Percentiles rank a stretch among this genome's conserved stretches.
Conservation (phyloP, 2,113 vertebrate species). For the Cyprinodon tularosa region DNA sequence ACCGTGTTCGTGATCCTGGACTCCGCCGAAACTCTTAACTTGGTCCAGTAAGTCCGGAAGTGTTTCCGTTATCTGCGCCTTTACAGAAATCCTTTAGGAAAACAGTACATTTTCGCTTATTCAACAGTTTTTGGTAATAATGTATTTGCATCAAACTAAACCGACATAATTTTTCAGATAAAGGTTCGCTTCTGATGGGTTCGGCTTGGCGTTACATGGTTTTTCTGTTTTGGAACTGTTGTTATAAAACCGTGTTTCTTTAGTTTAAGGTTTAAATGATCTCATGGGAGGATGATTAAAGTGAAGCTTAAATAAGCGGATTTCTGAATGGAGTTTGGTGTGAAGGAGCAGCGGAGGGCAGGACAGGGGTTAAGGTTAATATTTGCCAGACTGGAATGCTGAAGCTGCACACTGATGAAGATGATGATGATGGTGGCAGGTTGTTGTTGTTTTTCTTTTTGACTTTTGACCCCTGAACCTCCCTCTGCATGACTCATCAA, state of each 20-base stretch:
- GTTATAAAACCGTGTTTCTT: background rate
- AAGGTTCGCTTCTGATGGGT: background rate
- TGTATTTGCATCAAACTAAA: background rate
- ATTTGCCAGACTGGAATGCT: background rate
- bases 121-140: background rate
- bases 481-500: conserved; percentile 36
- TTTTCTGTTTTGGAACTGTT: background rate
- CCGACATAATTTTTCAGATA: background rate
- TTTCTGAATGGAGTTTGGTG: conserved; percentile 21
- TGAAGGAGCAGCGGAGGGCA: background rate
- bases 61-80: conserved; percentile 7
- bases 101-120: background rate
- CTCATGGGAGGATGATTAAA: background rate
- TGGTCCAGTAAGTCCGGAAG: conserved; percentile 67
- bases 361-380: background rate
- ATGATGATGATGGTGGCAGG: background rate
- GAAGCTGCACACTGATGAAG: conserved; percentile 1
- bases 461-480: conserved; percentile 36
- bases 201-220: background rate
- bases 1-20: conserved; percentile 80
- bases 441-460: conserved; percentile 14
- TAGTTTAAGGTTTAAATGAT: background rate
- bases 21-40: conserved; percentile 70
- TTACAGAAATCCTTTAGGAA: background rate
- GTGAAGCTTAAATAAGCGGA: background rate